Percentiles rank a stretch among this genome's conserved stretches.
These are phyloP conservation scores for Chrysina gloriosa DNA, from an alignment of 2,888 invertebrate genomes.

Conservation along the genomic window DNA sequence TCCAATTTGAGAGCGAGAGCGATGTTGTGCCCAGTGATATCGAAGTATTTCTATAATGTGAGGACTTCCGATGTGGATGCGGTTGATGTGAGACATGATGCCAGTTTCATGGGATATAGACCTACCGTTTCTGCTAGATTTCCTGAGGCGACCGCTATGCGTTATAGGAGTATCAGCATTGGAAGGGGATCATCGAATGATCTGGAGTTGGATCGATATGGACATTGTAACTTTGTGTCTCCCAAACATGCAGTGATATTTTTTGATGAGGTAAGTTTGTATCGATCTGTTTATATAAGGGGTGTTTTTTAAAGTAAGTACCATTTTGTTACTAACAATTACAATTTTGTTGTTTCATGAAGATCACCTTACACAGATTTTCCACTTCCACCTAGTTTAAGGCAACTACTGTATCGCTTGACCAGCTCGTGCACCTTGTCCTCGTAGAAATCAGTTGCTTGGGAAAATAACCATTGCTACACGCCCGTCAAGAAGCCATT, in stretches of 20 bases:
- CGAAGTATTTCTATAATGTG: slow-evolving; percentile 64
- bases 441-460: too few species aligned
- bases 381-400: too few species aligned
- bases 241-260: slow-evolving; percentile 85
- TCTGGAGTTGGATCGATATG: slow-evolving; percentile 72
- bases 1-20: slow-evolving; percentile 69
- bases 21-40: slow-evolving; percentile 73
- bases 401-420: too few species aligned
- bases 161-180: slow-evolving; percentile 75
- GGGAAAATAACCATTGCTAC: too few species aligned
- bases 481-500: too few species aligned
- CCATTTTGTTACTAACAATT: too few species aligned
- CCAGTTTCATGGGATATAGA: slow-evolving; percentile 63
- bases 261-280: slow-evolving; percentile 79
- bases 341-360: too few species aligned
- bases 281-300: too few species aligned
- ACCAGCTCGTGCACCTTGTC: too few species aligned
- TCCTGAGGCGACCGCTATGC: slow-evolving; percentile 70
- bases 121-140: slow-evolving; percentile 62
- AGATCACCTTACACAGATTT: not conserved
- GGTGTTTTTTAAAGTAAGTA: too few species aligned
- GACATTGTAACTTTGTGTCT: slow-evolving; percentile 77
- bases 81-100: slow-evolving; percentile 62
- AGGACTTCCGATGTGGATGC: slow-evolving; percentile 62
- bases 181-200: slow-evolving; percentile 77